Evolutionary conservation across 1,140 invertebrate genomes (phyloP), one percentile per base, ranked within the genome.

Genomic region (Hyles vespertilio): DNA sequence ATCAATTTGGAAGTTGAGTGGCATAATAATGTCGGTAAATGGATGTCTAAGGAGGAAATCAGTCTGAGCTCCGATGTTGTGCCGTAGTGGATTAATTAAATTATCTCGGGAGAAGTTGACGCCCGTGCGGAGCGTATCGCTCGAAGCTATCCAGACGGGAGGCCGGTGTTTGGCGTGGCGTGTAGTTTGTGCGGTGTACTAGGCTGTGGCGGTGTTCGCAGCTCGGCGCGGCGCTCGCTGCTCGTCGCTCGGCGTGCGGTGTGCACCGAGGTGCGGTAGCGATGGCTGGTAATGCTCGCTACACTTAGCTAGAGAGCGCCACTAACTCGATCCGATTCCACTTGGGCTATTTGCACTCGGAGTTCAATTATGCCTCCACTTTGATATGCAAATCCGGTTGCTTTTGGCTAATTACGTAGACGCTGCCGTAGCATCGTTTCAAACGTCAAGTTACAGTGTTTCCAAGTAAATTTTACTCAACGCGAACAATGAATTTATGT

Each of bases 371-470:
- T 83, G 71, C 74, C 73, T 77, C 81, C 76, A 78, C 84, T 85
- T 84, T 87, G 84, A 85, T 84, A 85, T 87, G 82, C 81, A 87
- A 87, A 87, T 84, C 79, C 74, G 67, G 74, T 84, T 74, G 77
- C 81, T 79, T 84, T 80, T 75, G 74, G 72, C 77, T 87, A 85
- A 85, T 87, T 87, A 84, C 77, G 72, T 80, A 81, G 76, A 80
- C 77, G 78, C 75, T 80, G 77, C 72, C 70, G 68, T 69, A 74
- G 73, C 72, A 71, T 74, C 70, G 69, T 71, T 79, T 74, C 73
- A 70, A 77, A 78, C 69, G 72, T 76, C 73, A 81, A 71, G 70
- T 73, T 72, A 65, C 50, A 33, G 5, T 51, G 50, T 32, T 48
- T 33, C 22, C 33, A 33, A 33, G 32, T 51, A 33, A 33, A 51